A percentile compares a stretch with the other conserved stretches of the same genome.
phyloP scores from a whole-genome alignment of 2,113 vertebrate genomes.

The Pelvicachromis taeniatus region DNA sequence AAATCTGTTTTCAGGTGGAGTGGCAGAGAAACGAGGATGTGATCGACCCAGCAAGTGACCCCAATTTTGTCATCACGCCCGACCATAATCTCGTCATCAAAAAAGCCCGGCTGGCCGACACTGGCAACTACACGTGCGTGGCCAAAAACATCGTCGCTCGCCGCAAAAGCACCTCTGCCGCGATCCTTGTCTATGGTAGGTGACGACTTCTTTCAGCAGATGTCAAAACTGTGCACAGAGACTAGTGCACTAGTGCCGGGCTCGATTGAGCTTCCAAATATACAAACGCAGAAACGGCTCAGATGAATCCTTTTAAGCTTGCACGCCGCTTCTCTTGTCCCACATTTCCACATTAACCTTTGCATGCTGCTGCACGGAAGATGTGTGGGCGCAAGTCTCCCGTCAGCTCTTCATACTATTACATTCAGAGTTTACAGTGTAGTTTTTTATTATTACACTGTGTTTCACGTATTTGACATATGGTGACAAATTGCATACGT shows the following conservation, averaged over 20 bases:
- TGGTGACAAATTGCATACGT: not conserved
- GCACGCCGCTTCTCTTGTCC: slow-evolving; percentile 2
- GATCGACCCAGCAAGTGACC: slow-evolving; percentile 84
- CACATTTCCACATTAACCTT: slow-evolving; percentile 5
- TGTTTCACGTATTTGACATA: not conserved
- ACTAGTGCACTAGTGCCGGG: not conserved
- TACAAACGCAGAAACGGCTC: not conserved
- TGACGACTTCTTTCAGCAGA: slow-evolving; percentile 43
- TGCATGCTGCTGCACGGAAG: slow-evolving; percentile 3
- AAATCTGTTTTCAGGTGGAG: slow-evolving; percentile 82
- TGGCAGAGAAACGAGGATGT: slow-evolving; percentile 94
- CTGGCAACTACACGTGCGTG: slow-evolving; percentile 97
- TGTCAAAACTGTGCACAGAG: not conserved
- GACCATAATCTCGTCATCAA: slow-evolving; percentile 95
- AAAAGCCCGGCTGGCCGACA: slow-evolving; percentile 91
- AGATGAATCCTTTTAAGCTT: not conserved
- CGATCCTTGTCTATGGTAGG: slow-evolving; percentile 89
- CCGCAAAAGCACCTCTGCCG: slow-evolving; percentile 86
- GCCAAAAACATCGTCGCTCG: slow-evolving; percentile 98
- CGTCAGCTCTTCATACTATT: not conserved
- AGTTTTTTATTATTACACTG: not conserved
- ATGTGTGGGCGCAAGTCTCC: not conserved
- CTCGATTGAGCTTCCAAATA: not conserved
- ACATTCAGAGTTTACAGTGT: not conserved
- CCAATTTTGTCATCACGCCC: slow-evolving; percentile 88